Evolutionary conservation across 2,113 vertebrate genomes (phyloP).

Genomic region (Proteles cristata): DNA sequence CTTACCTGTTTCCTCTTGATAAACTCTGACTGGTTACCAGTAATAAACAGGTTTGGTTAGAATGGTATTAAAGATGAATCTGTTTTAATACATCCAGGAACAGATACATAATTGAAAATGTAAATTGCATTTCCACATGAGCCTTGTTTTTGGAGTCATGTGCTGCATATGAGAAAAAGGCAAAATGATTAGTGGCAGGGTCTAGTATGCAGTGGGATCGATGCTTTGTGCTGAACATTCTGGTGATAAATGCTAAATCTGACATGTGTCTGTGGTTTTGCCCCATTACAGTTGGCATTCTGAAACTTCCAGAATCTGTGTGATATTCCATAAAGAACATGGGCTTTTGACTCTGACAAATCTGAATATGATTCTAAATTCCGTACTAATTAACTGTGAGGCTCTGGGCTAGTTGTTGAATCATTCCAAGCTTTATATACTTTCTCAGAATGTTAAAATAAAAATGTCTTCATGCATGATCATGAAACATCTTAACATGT

Average conservation of each 20-base stretch:
- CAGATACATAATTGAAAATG: background rate
- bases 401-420: background rate
- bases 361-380: background rate
- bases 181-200: background rate
- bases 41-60: background rate
- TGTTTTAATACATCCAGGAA: background rate
- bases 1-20: background rate
- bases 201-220: background rate
- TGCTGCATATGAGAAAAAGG: background rate
- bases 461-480: background rate
- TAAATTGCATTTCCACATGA: background rate
- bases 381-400: background rate
- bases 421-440: background rate
- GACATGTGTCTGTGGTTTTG: conserved; percentile 12
- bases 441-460: background rate
- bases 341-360: background rate
- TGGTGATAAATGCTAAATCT: conserved; percentile 38
- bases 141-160: background rate
- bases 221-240: background rate
- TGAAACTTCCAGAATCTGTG: background rate
- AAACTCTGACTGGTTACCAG: background rate
- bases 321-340: background rate
- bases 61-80: background rate
- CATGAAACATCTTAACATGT: background rate
- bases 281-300: background rate